A percentile compares a stretch with the other conserved stretches of the same genome.
Evolutionary conservation across 2,888 invertebrate genomes (phyloP).

Genomic region (Choristoneura rosaceana): DNA sequence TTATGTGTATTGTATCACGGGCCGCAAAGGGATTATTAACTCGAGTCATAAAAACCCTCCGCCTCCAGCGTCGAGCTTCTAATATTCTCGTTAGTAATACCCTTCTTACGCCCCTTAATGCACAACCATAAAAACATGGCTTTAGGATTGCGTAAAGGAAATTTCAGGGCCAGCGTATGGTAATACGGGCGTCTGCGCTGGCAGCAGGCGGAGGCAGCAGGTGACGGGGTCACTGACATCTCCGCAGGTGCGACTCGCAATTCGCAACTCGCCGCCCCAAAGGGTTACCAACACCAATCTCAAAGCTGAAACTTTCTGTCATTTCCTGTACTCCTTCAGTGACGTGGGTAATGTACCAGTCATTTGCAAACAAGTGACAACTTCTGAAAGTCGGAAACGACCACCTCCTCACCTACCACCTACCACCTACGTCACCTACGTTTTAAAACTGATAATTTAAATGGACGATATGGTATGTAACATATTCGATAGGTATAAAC

Average conservation of each 20-base stretch:
- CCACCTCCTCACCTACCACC: too few species aligned
- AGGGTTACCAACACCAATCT: conserved; percentile 40
- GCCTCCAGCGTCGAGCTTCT: too few species aligned
- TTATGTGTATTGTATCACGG: too few species aligned
- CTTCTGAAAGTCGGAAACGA: background rate
- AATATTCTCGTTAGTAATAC: too few species aligned
- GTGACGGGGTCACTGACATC: conserved; percentile 79
- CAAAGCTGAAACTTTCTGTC: conserved; percentile 55
- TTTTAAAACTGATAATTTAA: background rate
- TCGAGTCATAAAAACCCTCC: too few species aligned
- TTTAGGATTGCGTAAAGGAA: conserved; percentile 17
- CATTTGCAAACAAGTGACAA: conserved; percentile 4
- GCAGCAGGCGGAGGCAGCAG: conserved; percentile 72
- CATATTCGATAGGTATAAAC: background rate
- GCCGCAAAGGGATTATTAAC: too few species aligned
- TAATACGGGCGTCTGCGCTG: conserved; percentile 62
- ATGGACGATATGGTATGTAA: background rate
- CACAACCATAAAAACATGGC: conserved; percentile 1
- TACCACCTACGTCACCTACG: background rate
- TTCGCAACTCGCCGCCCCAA: conserved; percentile 42
- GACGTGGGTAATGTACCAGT: background rate
- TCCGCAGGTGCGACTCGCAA: conserved; percentile 61
- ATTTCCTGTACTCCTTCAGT: conserved; percentile 52
- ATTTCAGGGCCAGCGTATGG: conserved; percentile 55
- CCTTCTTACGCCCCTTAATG: too few species aligned